These are phyloP conservation scores for Hylaea fasciaria DNA, from an alignment of 2,888 invertebrate genomes.

Conservation along the genomic window DNA sequence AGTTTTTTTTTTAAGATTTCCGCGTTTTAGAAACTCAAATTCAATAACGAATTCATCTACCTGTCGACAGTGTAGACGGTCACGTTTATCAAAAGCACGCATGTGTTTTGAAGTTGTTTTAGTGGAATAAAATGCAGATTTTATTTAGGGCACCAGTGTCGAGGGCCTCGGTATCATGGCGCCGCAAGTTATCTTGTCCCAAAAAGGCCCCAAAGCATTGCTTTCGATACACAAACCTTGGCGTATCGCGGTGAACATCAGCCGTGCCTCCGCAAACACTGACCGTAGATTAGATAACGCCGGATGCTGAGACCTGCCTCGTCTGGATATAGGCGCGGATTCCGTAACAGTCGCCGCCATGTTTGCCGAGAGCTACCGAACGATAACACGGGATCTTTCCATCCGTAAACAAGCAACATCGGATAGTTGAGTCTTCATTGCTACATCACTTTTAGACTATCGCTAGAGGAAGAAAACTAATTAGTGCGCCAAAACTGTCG, in stretches of 20 bases:
- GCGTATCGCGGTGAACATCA: slow-evolving; percentile 73
- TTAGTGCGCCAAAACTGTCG: neutral
- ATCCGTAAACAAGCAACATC: slow-evolving; percentile 32
- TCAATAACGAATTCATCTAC: slow-evolving; percentile 1
- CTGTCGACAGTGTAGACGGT: neutral
- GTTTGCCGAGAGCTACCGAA: slow-evolving; percentile 49
- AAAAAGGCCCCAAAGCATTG: slow-evolving; percentile 25
- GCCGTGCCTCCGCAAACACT: slow-evolving; percentile 69
- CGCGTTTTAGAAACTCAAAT: slow-evolving; percentile 4
- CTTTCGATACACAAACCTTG: slow-evolving; percentile 31
- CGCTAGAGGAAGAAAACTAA: neutral
- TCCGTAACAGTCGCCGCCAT: slow-evolving; percentile 48
- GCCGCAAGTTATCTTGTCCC: slow-evolving; percentile 52
- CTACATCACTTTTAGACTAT: slow-evolving; percentile 6
- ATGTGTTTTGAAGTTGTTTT: neutral
- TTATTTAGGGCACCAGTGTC: slow-evolving; percentile 13
- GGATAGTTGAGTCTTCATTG: slow-evolving; percentile 9
- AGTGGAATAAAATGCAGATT: slow-evolving; percentile 19
- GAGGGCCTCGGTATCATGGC: slow-evolving; percentile 44
- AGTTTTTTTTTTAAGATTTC: slow-evolving; percentile 2
- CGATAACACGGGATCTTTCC: slow-evolving; percentile 58
- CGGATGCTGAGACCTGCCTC: slow-evolving; percentile 68
- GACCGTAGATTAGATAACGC: slow-evolving; percentile 82
- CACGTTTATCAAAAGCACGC: neutral
- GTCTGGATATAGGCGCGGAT: slow-evolving; percentile 33